Evolutionary conservation across 2,888 invertebrate species (phyloP), one percentile per base, ranked within the genome.

Genomic region (Drosophila atripex): DNA sequence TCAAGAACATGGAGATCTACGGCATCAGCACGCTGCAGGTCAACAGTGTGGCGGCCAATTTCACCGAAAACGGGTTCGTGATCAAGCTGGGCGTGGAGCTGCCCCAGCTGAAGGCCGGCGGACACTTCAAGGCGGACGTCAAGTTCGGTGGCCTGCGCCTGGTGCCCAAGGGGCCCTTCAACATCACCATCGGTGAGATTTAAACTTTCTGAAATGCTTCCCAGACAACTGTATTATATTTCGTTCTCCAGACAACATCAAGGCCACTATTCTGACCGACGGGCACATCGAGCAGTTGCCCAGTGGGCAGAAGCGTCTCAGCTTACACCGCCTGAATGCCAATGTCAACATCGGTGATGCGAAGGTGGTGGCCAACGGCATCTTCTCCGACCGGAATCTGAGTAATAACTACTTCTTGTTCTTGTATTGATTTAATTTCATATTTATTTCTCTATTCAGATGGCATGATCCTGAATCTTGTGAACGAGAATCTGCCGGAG

Each of bases 71-170:
- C 60, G 92, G 91, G 38, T 93, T 95, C 69, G 92, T 93, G 49
- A 87, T 95, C 47, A 94, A 95, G 89, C 78, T 95, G 30, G 94
- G 95, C 73, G 86, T 94, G 63, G 92, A 92, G 32, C 89, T 94
- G 46, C 94, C 94, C 0, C 92, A 92, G 75, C 88, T 94, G 2
- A 89, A 91, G 46, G 91, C 94, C 1, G 93, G 92, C 38, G 94
- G 95, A 3, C 91, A 93, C 25, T 95, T 94, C 88, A 93, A 93
- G 78, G 94, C 93, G 3, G 93, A 94, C 72, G 95, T 95, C 7
- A 92, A 93, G 56, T 92, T 95, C 73, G 94, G 94, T 51, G 92
- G 93, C 2, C 91, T 95, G 76, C 93, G 93, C 60, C 88, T 95
- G 70, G 93, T 93, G 73, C 94, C 95, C 41, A 92, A 92, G 70